Conservation (phyloP, 2,113 vertebrate species). For the Dipodomys ordii region DNA sequence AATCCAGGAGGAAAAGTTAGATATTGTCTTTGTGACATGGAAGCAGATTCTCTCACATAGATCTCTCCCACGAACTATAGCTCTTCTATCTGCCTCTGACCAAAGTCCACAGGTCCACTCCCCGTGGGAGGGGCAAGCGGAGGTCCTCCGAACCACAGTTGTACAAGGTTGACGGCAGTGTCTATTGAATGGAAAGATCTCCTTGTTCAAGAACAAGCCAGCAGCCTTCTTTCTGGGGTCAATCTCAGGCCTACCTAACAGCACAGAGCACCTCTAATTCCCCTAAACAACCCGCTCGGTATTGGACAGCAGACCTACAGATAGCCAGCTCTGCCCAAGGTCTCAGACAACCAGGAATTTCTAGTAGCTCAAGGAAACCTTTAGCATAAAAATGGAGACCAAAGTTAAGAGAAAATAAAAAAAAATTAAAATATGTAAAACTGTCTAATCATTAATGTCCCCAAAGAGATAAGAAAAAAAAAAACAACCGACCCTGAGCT, state of each 20-base stretch:
- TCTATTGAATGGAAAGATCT: accelerated
- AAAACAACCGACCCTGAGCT: background rate
- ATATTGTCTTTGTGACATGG: background rate
- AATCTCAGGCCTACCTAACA: background rate
- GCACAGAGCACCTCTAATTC: background rate
- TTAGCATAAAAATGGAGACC: background rate
- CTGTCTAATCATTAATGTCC: background rate
- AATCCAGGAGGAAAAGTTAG: background rate
- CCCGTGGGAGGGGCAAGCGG: too few species aligned
- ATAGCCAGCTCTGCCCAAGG: too few species aligned
- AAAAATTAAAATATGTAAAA: background rate
- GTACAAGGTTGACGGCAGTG: accelerated
- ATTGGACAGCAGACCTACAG: background rate
- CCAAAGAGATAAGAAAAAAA: background rate
- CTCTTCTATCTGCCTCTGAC: background rate
- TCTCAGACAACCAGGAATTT: background rate
- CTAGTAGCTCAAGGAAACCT: background rate
- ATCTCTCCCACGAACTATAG: background rate
- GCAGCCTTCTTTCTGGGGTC: background rate
- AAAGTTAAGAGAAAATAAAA: background rate
- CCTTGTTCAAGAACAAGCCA: background rate
- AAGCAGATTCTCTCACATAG: background rate
- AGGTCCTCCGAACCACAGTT: background rate
- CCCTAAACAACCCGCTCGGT: background rate
- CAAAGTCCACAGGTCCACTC: background rate